Base-by-base conservation (phyloP, 2,797 vertebrate genomes). In the Sandelia bainsii region DNA sequence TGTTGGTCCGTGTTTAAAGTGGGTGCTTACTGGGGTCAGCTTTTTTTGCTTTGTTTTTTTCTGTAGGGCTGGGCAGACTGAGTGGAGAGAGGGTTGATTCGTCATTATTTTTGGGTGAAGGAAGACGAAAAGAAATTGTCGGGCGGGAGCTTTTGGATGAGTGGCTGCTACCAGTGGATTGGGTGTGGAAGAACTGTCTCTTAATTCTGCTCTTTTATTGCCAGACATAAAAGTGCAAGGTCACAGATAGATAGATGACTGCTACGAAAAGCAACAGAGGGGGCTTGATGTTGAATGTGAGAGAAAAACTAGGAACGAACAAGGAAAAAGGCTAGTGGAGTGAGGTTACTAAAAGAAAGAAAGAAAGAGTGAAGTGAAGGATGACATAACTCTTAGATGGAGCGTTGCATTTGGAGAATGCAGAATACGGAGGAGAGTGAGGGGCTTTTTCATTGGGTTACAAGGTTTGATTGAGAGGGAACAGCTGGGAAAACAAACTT, bases 161-260 rank as follows among this genome's bases (percentile, higher is more conserved):
- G 80, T 8, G 7, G 45, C 80, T 69, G 60, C 77, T 77, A 71
- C 72, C 73, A 79, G 50, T 87, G 69, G 75, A 79, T 84, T n/a
- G 29, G 53, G 66, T 85, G 49, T 58, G 60, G 59, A 69, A 32
- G 29, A 64, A 51, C 23, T 72, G 66, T 82, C 77, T 77, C 52
- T 79, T 81, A 80, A 81, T 82, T 40, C 50, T 60, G 17, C 51
- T 72, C 16, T 49, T 85, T 79, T 69, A 74, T 57, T 79, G 11
- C 39, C 45, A 62, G 81, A 66, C 54, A 78, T 53, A 68, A 70
- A 83, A 71, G 39, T 70, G 29, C 62, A 50, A 76, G 52, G 70
- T 75, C 67, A 75, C 48, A 50, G 37, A 74, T 72, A 8, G 51
- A 75, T 22, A 9, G 44, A 61, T 56, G 8, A 27, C 51, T 2